Evolutionary conservation across 2,113 vertebrate genomes (phyloP).

Genomic region (Tilapia sparmanii): DNA sequence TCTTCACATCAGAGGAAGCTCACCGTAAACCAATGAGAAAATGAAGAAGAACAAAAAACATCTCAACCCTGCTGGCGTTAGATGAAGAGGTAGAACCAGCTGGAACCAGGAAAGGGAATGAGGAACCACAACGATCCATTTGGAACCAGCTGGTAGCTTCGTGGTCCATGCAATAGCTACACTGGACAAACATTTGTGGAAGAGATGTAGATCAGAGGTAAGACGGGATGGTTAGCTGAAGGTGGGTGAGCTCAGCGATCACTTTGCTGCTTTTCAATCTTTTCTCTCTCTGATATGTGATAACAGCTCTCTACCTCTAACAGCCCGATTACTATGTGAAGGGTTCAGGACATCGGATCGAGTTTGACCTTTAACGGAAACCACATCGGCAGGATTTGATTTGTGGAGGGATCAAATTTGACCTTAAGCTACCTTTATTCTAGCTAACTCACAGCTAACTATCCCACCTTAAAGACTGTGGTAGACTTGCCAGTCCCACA

Average conservation of each 20-base stretch:
- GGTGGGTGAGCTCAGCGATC: background rate
- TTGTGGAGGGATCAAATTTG: background rate
- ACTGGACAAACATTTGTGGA: background rate
- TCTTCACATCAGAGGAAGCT: background rate
- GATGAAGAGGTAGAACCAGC: background rate
- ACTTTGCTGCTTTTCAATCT: background rate
- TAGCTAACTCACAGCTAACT: background rate
- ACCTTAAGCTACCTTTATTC: background rate
- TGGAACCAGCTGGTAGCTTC: background rate
- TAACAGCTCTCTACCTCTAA: background rate
- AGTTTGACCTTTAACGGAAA: background rate
- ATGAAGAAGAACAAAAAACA: background rate
- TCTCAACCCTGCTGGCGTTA: background rate
- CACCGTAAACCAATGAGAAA: background rate
- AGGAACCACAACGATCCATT: background rate
- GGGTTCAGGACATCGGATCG: background rate
- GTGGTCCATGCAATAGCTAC: background rate
- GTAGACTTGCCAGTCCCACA: background rate
- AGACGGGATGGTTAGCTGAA: background rate
- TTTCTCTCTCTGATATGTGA: background rate
- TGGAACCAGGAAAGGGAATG: background rate
- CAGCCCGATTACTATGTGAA: background rate
- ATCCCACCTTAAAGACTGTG: background rate
- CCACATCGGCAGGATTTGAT: background rate
- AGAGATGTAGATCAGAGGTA: background rate